Percentiles rank a stretch among this genome's conserved stretches.
Conservation (phyloP, 2,888 invertebrate species). For the Rhyacophila evoluta region DNA sequence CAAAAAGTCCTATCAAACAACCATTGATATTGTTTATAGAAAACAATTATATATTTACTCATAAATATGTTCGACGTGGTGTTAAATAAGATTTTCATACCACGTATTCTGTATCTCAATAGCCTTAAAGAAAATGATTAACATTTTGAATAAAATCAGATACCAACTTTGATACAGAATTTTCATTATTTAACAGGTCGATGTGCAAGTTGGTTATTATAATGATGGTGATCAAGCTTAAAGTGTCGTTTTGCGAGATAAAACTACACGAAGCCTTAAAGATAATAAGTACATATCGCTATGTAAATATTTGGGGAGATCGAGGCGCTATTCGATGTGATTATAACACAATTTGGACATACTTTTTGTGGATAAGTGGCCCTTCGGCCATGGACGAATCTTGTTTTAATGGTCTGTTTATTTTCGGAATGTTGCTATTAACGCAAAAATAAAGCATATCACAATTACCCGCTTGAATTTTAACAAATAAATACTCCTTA, state of each 20-base stretch:
- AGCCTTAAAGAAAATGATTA: neutral
- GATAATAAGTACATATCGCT: neutral
- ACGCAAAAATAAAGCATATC: neutral
- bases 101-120: neutral
- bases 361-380: neutral
- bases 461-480: neutral
- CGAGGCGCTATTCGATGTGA: neutral
- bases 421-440: neutral
- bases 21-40: too few relatives aligned
- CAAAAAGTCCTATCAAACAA: too few relatives aligned
- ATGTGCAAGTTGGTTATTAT: neutral
- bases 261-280: neutral
- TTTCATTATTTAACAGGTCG: conserved; percentile 15
- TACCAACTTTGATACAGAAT: neutral
- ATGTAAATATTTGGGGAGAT: conserved; percentile 15
- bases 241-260: neutral
- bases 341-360: neutral
- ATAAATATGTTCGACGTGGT: neutral
- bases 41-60: too few relatives aligned
- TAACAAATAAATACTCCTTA: too few relatives aligned
- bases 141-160: neutral
- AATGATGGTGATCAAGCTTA: neutral
- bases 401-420: neutral
- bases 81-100: neutral
- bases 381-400: neutral